A percentile compares a stretch with the other conserved stretches of the same genome.
Evolutionary conservation across 2,113 vertebrate species (phyloP).

Genomic region (Barbus barbus): DNA sequence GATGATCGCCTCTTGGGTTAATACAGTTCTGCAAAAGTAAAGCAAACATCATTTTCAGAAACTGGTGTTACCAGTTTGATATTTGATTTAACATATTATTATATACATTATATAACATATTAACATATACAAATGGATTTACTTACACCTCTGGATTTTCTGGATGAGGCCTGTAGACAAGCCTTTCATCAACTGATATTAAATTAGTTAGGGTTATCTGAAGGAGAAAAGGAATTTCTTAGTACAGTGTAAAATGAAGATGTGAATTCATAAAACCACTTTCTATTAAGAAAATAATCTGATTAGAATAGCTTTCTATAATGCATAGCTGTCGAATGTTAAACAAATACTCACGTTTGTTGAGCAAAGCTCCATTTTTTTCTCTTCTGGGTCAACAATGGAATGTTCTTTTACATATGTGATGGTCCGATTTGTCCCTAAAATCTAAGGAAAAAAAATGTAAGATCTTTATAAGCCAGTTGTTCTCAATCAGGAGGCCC

Average conservation of each 20-base stretch:
- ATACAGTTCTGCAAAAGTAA: slow-evolving; percentile 79
- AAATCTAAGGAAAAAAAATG: slow-evolving; percentile 75
- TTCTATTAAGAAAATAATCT: neutral
- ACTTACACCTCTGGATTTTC: slow-evolving; percentile 95
- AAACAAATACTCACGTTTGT: slow-evolving; percentile 84
- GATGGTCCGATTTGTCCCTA: slow-evolving; percentile 88
- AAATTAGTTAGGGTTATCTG: slow-evolving; percentile 96
- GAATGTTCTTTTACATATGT: slow-evolving; percentile 95
- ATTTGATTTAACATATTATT: neutral
- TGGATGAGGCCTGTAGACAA: slow-evolving; percentile 91
- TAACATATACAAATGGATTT: no score
- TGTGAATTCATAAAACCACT: neutral
- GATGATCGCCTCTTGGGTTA: slow-evolving; percentile 96
- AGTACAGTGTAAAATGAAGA: neutral
- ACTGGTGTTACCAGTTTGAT: neutral
- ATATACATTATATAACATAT: no score
- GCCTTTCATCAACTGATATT: slow-evolving; percentile 93
- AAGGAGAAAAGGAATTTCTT: slow-evolving; percentile 35
- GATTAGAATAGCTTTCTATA: neutral
- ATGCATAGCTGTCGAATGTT: neutral
- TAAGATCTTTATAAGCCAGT: neutral
- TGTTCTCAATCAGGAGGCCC: neutral
- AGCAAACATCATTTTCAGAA: neutral
- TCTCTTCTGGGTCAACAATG: slow-evolving; percentile 89
- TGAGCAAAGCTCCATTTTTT: slow-evolving; percentile 95